Evolutionary conservation across 2,797 vertebrate species (phyloP), one percentile per base, ranked within the genome.

Genomic region (Mus spretus): DNA sequence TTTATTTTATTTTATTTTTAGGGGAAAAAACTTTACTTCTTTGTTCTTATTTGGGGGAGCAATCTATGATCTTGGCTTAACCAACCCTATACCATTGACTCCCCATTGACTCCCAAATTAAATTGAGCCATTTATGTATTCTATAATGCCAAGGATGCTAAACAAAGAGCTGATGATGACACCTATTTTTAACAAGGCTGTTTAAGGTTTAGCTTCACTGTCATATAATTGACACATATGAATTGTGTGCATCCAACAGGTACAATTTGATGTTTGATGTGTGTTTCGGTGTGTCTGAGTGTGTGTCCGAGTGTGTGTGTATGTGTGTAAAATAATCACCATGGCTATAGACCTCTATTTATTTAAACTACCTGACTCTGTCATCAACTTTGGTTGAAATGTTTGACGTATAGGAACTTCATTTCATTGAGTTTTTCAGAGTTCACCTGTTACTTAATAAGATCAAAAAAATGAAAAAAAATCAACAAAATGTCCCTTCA

Each of bases 401-500:
- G 24, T 40, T 89, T 90, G 37, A 75, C 28, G 34, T 57, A 88
- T 47, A 70, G 53, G 40, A 79, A 79, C 4, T 1, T 82, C 55
- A 85, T 89, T 75, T 50, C 90, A 79, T 40, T 70, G 70, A 94
- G n/a, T 94, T 24, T 7, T 89, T 94, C 72, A 90, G 88, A 85
- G 28, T 67, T 12, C 40, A 87, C 26, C 5, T 82, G 53, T 81
- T 37, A 93, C 6, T 81, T 95, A 77, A 67, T 89, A 20, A 10
- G 79, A 93, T 79, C 47, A 26, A 74, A 28, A 87, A 93, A 10
- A 70, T 0, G 11, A 34, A 50, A 65, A 50, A 2, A 53, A 17
- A 17, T 20, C 44, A 34, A 6, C 5, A 44, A 84, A 53, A 53
- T 37, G 13, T 6, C 22, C 67, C 34, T 55, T 65, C 19, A 74